phyloP scores from a whole-genome alignment of 2,888 invertebrate species.

The Acanthococcus lagerstroemiae region DNA sequence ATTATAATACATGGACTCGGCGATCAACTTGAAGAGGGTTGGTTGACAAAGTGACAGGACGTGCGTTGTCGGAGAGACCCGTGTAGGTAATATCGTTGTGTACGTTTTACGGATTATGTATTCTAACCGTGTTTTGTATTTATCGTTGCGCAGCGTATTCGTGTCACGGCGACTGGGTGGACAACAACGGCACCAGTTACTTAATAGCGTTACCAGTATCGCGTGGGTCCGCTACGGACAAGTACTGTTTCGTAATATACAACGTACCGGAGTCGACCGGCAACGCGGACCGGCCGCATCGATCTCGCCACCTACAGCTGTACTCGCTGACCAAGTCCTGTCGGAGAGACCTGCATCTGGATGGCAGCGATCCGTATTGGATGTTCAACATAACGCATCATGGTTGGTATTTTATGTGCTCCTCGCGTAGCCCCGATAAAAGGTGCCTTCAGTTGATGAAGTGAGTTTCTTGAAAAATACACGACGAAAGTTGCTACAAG shows the following conservation, averaged over 20 bases:
- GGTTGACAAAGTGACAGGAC: no score
- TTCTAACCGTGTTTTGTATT: slow-evolving; percentile 15
- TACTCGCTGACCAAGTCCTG: slow-evolving; percentile 51
- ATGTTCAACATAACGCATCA: slow-evolving; percentile 56
- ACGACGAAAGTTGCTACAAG: no score
- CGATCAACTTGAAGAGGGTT: no score
- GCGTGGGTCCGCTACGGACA: slow-evolving; percentile 46
- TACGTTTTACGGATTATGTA: neutral
- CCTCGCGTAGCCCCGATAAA: no score
- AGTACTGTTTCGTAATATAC: slow-evolving; percentile 51
- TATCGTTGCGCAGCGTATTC: slow-evolving; percentile 50
- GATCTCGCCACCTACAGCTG: slow-evolving; percentile 34
- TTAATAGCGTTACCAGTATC: slow-evolving; percentile 62
- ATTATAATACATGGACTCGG: no score
- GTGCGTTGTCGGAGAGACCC: no score
- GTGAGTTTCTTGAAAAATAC: no score
- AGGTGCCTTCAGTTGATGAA: no score
- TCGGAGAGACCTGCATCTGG: slow-evolving; percentile 45
- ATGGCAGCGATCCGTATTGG: slow-evolving; percentile 37
- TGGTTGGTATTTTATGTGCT: slow-evolving; percentile 48
- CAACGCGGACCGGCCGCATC: slow-evolving; percentile 15
- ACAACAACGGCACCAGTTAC: slow-evolving; percentile 51
- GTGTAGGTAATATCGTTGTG: no score
- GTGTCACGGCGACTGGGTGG: slow-evolving; percentile 61
- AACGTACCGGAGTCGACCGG: slow-evolving; percentile 33